Evolutionary conservation across 2,113 vertebrate species (phyloP).

Genomic region (Centropus unirufus): DNA sequence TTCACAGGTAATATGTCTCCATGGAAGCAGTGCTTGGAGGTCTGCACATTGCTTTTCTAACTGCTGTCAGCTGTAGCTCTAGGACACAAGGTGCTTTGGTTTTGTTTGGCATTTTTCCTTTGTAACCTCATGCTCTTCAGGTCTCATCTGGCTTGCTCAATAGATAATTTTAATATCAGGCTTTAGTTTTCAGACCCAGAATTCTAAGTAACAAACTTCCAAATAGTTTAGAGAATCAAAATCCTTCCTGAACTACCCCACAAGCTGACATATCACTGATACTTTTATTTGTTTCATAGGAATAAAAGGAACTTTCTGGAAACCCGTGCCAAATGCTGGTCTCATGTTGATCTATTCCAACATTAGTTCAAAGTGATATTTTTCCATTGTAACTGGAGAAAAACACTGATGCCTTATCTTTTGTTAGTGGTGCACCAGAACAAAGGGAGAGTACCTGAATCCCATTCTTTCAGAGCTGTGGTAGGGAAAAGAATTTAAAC

Average conservation of each 20-base stretch:
- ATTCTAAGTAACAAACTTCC: background rate
- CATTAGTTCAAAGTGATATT: background rate
- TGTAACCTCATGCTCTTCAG: background rate
- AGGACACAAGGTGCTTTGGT: slow-evolving; percentile 5
- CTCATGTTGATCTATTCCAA: background rate
- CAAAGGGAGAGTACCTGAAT: background rate
- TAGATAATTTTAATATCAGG: background rate
- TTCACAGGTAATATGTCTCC: background rate
- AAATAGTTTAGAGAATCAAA: background rate
- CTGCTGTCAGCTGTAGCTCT: background rate
- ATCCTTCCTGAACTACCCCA: background rate
- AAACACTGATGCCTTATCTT: background rate
- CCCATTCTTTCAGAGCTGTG: background rate
- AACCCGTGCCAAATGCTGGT: background rate
- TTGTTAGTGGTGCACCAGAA: background rate
- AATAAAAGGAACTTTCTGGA: background rate
- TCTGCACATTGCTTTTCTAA: background rate
- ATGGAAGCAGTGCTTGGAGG: background rate
- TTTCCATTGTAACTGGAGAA: background rate
- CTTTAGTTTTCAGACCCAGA: slow-evolving; percentile 19
- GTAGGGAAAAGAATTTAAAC: background rate
- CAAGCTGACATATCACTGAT: background rate
- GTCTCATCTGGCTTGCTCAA: background rate
- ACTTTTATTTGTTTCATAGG: background rate
- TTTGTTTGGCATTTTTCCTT: background rate